These are phyloP conservation scores for Echeneis naucrates DNA, from an alignment of 2,797 vertebrate species.

Conservation along the genomic window DNA sequence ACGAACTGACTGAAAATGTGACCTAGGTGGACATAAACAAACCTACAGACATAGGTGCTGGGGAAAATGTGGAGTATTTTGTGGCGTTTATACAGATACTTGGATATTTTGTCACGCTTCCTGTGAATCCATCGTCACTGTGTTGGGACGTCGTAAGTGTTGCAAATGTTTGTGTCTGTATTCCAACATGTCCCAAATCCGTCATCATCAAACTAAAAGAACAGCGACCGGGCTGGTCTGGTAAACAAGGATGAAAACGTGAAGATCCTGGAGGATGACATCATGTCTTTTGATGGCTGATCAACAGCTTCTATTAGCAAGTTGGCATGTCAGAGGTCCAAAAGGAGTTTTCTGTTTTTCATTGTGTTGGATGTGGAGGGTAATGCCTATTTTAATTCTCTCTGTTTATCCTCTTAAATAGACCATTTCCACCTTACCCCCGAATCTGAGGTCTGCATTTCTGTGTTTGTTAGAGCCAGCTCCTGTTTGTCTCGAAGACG, in stretches of 20 bases:
- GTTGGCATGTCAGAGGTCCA: conserved; percentile 1
- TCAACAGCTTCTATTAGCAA: conserved; percentile 28
- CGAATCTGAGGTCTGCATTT: neutral
- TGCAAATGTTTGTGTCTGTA: no score
- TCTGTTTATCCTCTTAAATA: no score
- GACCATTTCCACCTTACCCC: no score
- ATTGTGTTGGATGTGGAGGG: neutral
- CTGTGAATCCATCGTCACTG: neutral
- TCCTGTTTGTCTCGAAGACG: conserved; percentile 2
- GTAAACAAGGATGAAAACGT: neutral
- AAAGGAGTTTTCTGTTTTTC: neutral
- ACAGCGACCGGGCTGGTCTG: neutral
- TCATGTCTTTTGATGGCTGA: conserved; percentile 19
- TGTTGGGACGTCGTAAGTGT: no score
- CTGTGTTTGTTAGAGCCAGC: neutral
- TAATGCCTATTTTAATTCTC: neutral
- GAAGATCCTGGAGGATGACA: neutral
- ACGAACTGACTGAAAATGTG: no score
- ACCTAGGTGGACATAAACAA: no score
- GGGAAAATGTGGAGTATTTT: neutral
- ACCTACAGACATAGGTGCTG: no score
- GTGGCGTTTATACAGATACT: neutral
- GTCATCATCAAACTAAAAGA: no score
- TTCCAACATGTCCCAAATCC: no score
- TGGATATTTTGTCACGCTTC: conserved; percentile 3